Evolutionary conservation across 2,113 vertebrate species (phyloP), one percentile per base, ranked within the genome.

Genomic region (Mus pahari): DNA sequence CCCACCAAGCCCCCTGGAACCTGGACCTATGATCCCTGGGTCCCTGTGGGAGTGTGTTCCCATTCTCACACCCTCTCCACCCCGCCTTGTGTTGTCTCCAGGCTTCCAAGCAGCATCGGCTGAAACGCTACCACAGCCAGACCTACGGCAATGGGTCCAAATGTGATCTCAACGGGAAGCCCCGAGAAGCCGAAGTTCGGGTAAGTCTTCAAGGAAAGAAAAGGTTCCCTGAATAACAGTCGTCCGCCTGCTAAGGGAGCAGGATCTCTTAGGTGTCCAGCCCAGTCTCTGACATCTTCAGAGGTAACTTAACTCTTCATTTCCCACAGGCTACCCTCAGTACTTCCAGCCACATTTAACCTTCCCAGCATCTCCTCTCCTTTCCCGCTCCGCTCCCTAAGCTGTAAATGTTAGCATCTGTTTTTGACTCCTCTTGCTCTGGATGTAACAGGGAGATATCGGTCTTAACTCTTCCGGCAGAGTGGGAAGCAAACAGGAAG

Each of bases 91-190:
- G 26, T 91, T 75, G 66, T 50, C 86, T 33, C 3, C 96, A 99
- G 99, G 99, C 99, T 82, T 99, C 99, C 70, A 99, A 99, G 95
- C 99, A 99, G 95, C 99, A 99, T 98, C 98, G 98, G 10, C 97
- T 99, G 87, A 99, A 99, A 97, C 98, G 99, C 3, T 99, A 99
- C 98, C 99, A 99, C 97, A 99, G 99, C 98, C 99, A 99, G 98
- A 98, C 97, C 26, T 99, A 99, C 14, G 98, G 99, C n/a, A 99
- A 99, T 0, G 99, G 99, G 78, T 99, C 99, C 36, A 99, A 99
- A 93, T 99, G 99, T 77, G 99, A 99, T 98, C 98, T 99, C 28
- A 99, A 99, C 12, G 99, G 99, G 88, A 99, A 97, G 60, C 98
- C 99, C 83, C 98, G 99, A 86, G 99, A 99, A 90, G 98, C 99